Evolutionary conservation across 2,797 vertebrate genomes (phyloP).

Genomic region (Protonibea diacanthus): DNA sequence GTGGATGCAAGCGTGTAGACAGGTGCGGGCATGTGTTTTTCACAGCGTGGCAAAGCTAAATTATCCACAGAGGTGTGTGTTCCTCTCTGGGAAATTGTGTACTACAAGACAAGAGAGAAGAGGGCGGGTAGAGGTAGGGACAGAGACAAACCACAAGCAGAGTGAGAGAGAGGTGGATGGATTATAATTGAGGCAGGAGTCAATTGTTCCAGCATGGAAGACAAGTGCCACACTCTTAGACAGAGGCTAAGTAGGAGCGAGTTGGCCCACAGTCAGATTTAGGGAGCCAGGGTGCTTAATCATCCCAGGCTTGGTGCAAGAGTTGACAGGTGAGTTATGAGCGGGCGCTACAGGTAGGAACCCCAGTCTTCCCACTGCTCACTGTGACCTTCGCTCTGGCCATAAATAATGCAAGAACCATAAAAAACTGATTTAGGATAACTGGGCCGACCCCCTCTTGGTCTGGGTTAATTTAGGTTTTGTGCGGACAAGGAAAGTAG

Average conservation of each 20-base stretch:
- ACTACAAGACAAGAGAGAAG: slow-evolving; percentile 47
- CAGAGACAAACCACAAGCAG: slow-evolving; percentile 17
- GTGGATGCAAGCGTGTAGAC: slow-evolving; percentile 5
- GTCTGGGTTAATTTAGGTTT: slow-evolving; percentile 33
- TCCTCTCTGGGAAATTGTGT: slow-evolving; percentile 45
- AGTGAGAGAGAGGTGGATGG: slow-evolving; percentile 19
- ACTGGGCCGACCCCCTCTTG: slow-evolving; percentile 46
- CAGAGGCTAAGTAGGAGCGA: slow-evolving; percentile 76
- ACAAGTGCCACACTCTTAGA: slow-evolving; percentile 60
- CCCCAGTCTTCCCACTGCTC: slow-evolving; percentile 62
- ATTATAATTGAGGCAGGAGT: slow-evolving; percentile 63
- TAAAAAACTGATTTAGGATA: slow-evolving; percentile 80
- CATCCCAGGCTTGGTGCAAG: slow-evolving; percentile 63
- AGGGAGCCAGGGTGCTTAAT: slow-evolving; percentile 74
- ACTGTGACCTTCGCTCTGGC: slow-evolving; percentile 77
- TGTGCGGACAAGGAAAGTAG: slow-evolving; percentile 10
- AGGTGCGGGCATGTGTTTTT: slow-evolving; percentile 17
- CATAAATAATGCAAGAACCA: slow-evolving; percentile 77
- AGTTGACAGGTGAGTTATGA: slow-evolving; percentile 83
- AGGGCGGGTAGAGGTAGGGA: slow-evolving; percentile 28
- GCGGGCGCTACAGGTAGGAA: slow-evolving; percentile 72
- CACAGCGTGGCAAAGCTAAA: slow-evolving; percentile 32
- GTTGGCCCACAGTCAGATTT: slow-evolving; percentile 74
- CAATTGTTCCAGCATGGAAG: slow-evolving; percentile 64
- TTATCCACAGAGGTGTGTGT: slow-evolving; percentile 39